These are phyloP conservation scores for Pocota personata DNA, from an alignment of 2,888 invertebrate species.

Conservation along the genomic window DNA sequence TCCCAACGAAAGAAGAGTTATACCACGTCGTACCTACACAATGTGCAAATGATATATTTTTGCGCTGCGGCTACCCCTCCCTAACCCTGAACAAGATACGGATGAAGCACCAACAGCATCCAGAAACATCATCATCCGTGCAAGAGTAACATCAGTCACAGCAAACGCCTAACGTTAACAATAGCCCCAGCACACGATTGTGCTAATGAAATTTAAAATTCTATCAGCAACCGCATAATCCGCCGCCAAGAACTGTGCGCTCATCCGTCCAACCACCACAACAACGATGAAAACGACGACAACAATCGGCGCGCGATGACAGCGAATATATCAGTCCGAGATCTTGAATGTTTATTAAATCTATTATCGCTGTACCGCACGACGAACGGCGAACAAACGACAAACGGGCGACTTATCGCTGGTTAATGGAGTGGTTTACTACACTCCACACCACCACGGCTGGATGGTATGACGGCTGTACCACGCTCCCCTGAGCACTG, in stretches of 20 bases:
- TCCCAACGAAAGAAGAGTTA: not conserved
- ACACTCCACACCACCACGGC: not conserved
- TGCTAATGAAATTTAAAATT: conserved; percentile 67
- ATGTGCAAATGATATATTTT: conserved; percentile 12
- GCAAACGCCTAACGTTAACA: conserved; percentile 20
- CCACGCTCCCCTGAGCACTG: conserved; percentile 27
- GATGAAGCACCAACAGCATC: conserved; percentile 5
- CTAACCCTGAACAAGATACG: conserved; percentile 6
- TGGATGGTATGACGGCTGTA: conserved; percentile 13
- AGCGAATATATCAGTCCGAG: conserved; percentile 47
- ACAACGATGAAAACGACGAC: conserved; percentile 7
- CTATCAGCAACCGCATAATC: conserved; percentile 50
- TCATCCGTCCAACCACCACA: conserved; percentile 25
- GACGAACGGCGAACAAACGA: conserved; percentile 42
- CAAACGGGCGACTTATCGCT: conserved; percentile 38
- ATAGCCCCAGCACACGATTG: conserved; percentile 43
- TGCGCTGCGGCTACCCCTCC: not conserved
- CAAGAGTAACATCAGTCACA: conserved; percentile 20
- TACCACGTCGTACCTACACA: not conserved
- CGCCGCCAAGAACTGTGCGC: conserved; percentile 36
- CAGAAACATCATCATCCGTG: conserved; percentile 10
- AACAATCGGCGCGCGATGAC: conserved; percentile 16
- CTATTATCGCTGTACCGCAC: conserved; percentile 56
- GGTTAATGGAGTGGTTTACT: conserved; percentile 47
- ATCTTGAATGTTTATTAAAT: conserved; percentile 62